Evolutionary conservation across 2,888 invertebrate species (phyloP).

Genomic region (Laothoe populi): DNA sequence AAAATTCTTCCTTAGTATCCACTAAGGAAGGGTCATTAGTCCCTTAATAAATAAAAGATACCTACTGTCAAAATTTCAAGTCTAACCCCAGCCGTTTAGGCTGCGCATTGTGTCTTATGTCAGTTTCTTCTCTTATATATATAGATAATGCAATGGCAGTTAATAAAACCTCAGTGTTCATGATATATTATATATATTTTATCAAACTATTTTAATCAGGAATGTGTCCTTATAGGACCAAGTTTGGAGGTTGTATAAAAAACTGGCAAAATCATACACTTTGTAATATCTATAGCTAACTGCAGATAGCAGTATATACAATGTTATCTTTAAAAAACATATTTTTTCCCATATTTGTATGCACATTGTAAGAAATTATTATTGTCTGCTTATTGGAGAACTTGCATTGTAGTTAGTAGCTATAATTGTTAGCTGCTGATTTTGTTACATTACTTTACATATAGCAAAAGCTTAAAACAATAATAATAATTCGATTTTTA

Average conservation of each 20-base stretch:
- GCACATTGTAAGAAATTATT: constrained; percentile 9
- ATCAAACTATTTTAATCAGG: constrained; percentile 58
- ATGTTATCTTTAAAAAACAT: neutral
- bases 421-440: neutral
- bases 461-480: too few relatives aligned
- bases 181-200: constrained; percentile 50
- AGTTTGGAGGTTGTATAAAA: constrained; percentile 45
- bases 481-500: too few relatives aligned
- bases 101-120: too few relatives aligned
- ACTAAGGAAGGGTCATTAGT: too few relatives aligned
- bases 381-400: constrained; percentile 7
- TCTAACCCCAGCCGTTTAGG: too few relatives aligned
- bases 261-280: constrained; percentile 48
- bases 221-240: constrained; percentile 71
- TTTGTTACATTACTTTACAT: neutral
- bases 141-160: constrained; percentile 3
- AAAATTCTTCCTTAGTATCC: too few relatives aligned
- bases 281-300: constrained; percentile 1
- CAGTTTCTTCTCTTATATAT: too few relatives aligned
- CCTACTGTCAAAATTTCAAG: too few relatives aligned
- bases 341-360: neutral
- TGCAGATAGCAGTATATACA: neutral
- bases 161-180: constrained; percentile 42
- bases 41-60: too few relatives aligned
- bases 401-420: neutral